Evolutionary conservation across 2,797 vertebrate species (phyloP).

Genomic region (Artibeus jamaicensis): DNA sequence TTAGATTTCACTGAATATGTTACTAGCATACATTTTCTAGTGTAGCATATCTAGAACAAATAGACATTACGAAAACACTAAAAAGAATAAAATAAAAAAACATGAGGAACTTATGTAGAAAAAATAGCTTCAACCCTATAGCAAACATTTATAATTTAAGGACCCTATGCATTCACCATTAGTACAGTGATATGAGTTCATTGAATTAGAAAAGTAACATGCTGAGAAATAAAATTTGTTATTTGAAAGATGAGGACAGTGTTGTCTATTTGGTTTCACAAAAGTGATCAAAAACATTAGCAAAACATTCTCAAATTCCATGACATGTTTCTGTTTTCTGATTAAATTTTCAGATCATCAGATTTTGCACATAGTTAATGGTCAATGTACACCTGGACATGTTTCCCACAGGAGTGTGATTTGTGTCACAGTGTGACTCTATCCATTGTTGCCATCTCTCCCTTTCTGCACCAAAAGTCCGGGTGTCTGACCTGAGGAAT

Average conservation of each 20-base stretch:
- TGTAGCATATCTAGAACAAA: not conserved
- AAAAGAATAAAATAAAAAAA: constrained; percentile 23
- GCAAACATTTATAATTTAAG: not conserved
- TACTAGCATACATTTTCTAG: not conserved
- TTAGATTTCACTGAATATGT: not conserved
- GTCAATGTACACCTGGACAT: not conserved
- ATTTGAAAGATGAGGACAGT: not conserved
- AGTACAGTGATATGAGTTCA: not conserved
- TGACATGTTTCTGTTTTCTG: not conserved
- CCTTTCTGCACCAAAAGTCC: not conserved
- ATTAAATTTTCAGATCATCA: constrained; percentile 44
- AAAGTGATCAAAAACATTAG: not conserved
- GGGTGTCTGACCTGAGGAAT: not conserved
- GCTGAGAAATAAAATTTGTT: not conserved
- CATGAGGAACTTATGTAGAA: not conserved
- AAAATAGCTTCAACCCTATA: not conserved
- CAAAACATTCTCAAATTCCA: not conserved
- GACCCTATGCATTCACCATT: not conserved
- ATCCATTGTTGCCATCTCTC: not conserved
- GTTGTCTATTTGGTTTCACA: not conserved
- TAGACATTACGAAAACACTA: not conserved
- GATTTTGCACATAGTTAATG: not conserved
- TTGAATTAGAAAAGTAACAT: not conserved
- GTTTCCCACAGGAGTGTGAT: not conserved
- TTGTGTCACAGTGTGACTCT: not conserved